Evolutionary conservation across 2,113 vertebrate species (phyloP).

Genomic region (Phrynocephalus versicolor): DNA sequence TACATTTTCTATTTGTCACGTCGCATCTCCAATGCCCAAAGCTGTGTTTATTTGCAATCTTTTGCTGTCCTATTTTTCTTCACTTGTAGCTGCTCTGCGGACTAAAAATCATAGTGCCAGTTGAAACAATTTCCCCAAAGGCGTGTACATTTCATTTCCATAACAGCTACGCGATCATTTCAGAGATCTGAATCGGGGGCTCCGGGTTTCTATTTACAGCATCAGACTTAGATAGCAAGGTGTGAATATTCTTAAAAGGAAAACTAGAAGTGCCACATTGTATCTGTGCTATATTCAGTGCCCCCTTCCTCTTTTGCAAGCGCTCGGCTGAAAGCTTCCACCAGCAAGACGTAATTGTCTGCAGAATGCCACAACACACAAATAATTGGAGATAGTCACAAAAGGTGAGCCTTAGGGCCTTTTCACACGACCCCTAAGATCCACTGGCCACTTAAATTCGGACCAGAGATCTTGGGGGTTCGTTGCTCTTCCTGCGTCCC

Average conservation of each 20-base stretch:
- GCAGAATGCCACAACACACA: background rate
- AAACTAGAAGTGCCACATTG: constrained; percentile 7
- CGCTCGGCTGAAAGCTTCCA: background rate
- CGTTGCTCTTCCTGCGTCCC: too few relatives aligned
- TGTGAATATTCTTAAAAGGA: constrained; percentile 23
- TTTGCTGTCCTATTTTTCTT: constrained; percentile 18
- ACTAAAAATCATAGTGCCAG: background rate
- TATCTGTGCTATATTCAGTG: background rate
- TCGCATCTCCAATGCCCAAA: background rate
- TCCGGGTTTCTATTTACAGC: constrained; percentile 10
- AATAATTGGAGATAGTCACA: background rate
- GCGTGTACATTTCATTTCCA: background rate
- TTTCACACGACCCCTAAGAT: too few relatives aligned
- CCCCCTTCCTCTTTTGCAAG: background rate
- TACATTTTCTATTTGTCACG: background rate
- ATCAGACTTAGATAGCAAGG: constrained; percentile 18
- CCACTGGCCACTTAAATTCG: too few relatives aligned
- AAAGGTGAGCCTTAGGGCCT: background rate
- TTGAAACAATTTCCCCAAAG: constrained; percentile 36
- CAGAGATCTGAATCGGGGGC: constrained; percentile 24
- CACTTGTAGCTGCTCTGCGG: constrained; percentile 2
- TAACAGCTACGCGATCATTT: background rate
- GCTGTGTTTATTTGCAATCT: background rate
- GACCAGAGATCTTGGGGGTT: too few relatives aligned
- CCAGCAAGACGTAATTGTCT: background rate